phyloP scores from a whole-genome alignment of 1,140 invertebrate species.

The Calephelis virginiensis region DNA sequence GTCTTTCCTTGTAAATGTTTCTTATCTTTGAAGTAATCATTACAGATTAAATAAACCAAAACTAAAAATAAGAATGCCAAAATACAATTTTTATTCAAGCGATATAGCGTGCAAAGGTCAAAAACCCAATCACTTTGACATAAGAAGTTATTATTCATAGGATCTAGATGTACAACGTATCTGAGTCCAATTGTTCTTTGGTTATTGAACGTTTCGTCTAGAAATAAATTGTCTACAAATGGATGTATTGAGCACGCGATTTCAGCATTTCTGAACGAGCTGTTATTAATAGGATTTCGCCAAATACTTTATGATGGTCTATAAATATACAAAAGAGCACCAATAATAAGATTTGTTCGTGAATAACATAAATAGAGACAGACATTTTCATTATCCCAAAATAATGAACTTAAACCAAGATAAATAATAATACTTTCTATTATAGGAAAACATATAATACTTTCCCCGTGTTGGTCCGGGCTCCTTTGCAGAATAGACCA shows the following conservation, averaged over 20 bases:
- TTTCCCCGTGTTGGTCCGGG: too few species aligned
- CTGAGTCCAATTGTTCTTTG: background rate
- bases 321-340: background rate
- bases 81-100: background rate
- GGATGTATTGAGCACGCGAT: slow-evolving; percentile 6
- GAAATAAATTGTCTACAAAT: slow-evolving; percentile 2
- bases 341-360: too few species aligned
- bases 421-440: too few species aligned
- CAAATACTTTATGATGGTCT: background rate
- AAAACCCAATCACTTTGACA: slow-evolving; percentile 2
- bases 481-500: too few species aligned
- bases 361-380: too few species aligned
- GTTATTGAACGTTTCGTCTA: background rate
- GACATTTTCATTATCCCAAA: too few species aligned
- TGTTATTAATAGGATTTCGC: background rate
- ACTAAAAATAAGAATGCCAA: background rate
- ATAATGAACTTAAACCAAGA: too few species aligned
- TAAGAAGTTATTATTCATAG: background rate
- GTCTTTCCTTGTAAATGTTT: too few species aligned
- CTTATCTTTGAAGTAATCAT: too few species aligned
- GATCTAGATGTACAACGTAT: slow-evolving; percentile 4
- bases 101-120: slow-evolving; percentile 4
- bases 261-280: slow-evolving; percentile 1
- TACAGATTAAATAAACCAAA: too few species aligned
- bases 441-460: too few species aligned